phyloP scores from a whole-genome alignment of 2,888 invertebrate genomes.

The Cartodere bifasciata region DNA sequence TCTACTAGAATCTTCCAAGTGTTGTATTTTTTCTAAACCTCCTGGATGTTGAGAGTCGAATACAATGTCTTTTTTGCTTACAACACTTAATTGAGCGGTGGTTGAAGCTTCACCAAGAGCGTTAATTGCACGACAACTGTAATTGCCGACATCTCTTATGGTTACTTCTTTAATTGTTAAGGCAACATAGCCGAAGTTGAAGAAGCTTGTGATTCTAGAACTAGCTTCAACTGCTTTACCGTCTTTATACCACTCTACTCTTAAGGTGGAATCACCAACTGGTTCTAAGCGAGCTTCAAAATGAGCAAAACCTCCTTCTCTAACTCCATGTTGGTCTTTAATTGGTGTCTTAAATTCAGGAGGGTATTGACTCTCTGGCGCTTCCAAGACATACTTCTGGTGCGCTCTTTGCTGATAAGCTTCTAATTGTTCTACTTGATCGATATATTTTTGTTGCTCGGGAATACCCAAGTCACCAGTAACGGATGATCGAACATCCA shows the following conservation, averaged over 20 bases:
- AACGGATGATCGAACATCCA: conserved; percentile 68
- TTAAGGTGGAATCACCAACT: conserved; percentile 77
- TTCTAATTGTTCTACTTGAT: conserved; percentile 83
- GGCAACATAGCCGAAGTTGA: conserved; percentile 91
- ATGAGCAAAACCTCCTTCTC: conserved; percentile 89
- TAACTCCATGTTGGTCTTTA: conserved; percentile 72
- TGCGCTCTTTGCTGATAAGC: conserved; percentile 75
- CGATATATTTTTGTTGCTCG: conserved; percentile 81
- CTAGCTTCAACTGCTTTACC: conserved; percentile 84
- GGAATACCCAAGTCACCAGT: conserved; percentile 73
- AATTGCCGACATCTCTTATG: conserved; percentile 77
- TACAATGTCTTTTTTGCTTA: conserved; percentile 74
- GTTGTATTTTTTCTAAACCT: conserved; percentile 82
- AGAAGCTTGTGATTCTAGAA: conserved; percentile 84
- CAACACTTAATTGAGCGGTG: conserved; percentile 67
- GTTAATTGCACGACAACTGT: conserved; percentile 81
- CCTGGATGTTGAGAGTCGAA: conserved; percentile 87
- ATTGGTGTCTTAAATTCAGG: conserved; percentile 85
- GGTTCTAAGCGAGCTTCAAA: conserved; percentile 93
- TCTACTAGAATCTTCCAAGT: conserved; percentile 71
- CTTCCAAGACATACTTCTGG: conserved; percentile 66
- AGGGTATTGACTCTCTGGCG: conserved; percentile 63
- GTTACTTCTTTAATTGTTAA: conserved; percentile 86
- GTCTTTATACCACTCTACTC: conserved; percentile 88
- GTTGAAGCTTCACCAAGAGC: conserved; percentile 76